Conservation (phyloP, 2,113 vertebrate species). For the Uria lomvia region DNA sequence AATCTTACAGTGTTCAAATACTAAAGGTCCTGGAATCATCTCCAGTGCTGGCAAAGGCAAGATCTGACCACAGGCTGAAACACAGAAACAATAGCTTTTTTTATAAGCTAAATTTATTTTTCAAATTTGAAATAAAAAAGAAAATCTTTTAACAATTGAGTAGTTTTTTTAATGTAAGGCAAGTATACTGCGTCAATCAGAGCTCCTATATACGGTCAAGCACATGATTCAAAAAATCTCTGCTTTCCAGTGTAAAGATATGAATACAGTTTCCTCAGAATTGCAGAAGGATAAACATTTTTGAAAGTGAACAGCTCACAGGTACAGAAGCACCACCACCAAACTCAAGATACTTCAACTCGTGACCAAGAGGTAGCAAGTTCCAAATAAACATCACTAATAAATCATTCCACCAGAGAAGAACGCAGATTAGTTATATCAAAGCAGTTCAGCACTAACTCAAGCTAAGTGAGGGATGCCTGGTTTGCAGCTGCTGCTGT, state of each 20-base stretch:
- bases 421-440: neutral
- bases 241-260: neutral
- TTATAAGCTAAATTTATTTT: conserved; percentile 9
- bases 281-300: neutral
- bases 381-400: neutral
- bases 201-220: neutral
- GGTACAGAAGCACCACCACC: neutral
- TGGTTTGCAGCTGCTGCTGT: neutral
- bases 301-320: neutral
- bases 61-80: neutral
- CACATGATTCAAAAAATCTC: neutral
- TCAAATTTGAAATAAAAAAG: neutral
- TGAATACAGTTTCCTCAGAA: neutral
- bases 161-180: conserved; percentile 3
- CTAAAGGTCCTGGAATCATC: neutral
- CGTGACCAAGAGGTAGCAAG: neutral
- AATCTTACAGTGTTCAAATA: neutral
- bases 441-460: neutral
- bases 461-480: neutral
- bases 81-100: neutral
- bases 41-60: neutral
- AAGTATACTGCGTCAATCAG: neutral
- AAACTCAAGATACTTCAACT: neutral
- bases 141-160: neutral
- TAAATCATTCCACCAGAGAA: neutral